These are phyloP conservation scores for Drosophila mettleri DNA, from an alignment of 2,888 invertebrate genomes.

Conservation along the genomic window DNA sequence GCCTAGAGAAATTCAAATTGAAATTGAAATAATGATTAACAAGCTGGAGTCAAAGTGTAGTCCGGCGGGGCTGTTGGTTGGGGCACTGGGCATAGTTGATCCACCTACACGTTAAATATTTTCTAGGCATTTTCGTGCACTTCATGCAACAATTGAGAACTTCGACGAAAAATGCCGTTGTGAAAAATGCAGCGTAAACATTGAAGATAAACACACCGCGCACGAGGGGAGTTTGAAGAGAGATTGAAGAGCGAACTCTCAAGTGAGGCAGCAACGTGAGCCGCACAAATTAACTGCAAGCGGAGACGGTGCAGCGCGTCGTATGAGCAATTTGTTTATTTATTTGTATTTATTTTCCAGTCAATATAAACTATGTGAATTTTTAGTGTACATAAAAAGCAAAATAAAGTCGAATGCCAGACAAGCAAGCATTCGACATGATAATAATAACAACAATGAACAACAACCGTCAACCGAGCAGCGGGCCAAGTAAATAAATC, in stretches of 20 bases:
- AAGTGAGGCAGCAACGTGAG: conserved; percentile 41
- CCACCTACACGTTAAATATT: conserved; percentile 36
- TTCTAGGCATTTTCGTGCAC: conserved; percentile 26
- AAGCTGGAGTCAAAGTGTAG: background rate
- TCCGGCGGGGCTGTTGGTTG: background rate
- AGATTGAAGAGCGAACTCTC: background rate
- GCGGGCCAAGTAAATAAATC: conserved; percentile 72
- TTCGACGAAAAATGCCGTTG: conserved; percentile 71
- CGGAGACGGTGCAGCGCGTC: conserved; percentile 66
- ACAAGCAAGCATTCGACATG: conserved; percentile 33
- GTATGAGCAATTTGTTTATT: conserved; percentile 74
- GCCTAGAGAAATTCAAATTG: conserved; percentile 50
- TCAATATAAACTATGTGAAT: conserved; percentile 84
- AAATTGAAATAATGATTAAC: conserved; percentile 80
- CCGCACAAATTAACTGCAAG: conserved; percentile 70
- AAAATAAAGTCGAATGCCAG: conserved; percentile 47
- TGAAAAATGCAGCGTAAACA: conserved; percentile 78
- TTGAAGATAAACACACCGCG: conserved; percentile 58
- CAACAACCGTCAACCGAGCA: conserved; percentile 42
- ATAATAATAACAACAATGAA: conserved; percentile 53
- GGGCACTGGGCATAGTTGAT: background rate
- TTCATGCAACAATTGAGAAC: conserved; percentile 71
- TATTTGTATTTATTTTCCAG: conserved; percentile 84
- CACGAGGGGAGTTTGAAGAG: conserved; percentile 6
- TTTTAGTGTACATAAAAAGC: conserved; percentile 76